Percentiles rank a stretch among this genome's conserved stretches.
Evolutionary conservation across 37 sponge, comb jelly and placozoan genomes (phyloP).

Genomic region (Aplysina aerophoba): DNA sequence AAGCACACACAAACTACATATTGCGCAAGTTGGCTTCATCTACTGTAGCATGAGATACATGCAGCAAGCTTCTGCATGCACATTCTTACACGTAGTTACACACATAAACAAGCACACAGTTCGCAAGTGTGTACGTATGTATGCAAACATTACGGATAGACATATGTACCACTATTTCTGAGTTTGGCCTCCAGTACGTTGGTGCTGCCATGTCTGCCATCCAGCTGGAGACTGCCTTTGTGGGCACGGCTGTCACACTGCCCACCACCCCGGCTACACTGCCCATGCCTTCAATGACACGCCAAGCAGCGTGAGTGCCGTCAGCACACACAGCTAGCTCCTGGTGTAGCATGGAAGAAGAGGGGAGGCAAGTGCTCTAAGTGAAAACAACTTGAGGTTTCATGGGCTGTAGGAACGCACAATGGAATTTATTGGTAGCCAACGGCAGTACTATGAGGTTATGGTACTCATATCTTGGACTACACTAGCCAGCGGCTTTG

Average conservation of each 20-base stretch:
- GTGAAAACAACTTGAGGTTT: no score
- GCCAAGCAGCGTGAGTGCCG: conserved; percentile 55
- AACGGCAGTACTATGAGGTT: no score
- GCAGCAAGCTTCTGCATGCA: no score
- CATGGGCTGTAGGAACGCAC: no score
- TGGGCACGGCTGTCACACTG: conserved; percentile 60
- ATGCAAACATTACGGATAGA: neutral
- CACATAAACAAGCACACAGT: neutral
- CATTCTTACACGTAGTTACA: neutral
- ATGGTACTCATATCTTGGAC: no score
- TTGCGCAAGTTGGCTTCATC: no score
- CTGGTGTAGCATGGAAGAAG: neutral
- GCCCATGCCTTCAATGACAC: conserved; percentile 73
- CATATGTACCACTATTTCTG: conserved; percentile 50
- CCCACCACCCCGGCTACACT: conserved; percentile 62
- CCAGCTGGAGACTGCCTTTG: conserved; percentile 80
- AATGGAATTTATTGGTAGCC: no score
- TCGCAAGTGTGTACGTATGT: neutral
- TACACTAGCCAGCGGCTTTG: no score
- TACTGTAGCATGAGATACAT: no score
- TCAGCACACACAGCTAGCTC: conserved; percentile 37
- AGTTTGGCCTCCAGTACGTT: conserved; percentile 90
- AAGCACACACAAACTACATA: no score
- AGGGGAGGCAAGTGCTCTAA: no score
- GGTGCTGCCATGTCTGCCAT: conserved; percentile 85